phyloP scores from a whole-genome alignment of 2,888 invertebrate genomes.

The Entomobrya multifasciata region DNA sequence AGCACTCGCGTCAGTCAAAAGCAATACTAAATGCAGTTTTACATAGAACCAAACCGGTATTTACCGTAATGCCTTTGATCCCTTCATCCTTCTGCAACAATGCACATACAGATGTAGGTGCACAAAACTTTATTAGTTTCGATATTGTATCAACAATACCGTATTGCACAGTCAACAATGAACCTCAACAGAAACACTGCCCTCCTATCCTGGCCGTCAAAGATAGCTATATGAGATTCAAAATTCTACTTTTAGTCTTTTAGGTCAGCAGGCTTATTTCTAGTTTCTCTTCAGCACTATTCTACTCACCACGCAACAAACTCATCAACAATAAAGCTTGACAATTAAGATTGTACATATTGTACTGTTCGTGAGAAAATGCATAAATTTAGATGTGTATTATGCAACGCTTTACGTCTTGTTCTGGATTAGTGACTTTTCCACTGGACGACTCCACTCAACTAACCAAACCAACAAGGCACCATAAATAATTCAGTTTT shows the following conservation, averaged over 20 bases:
- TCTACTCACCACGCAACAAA: no score
- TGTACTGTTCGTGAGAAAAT: background rate
- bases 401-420: background rate
- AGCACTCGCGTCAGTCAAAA: background rate
- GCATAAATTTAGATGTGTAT: background rate
- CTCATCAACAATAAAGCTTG: no score
- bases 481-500: background rate
- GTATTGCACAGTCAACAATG: background rate
- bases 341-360: background rate
- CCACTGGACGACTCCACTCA: constrained; percentile 1
- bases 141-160: background rate
- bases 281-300: no score
- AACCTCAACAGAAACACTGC: background rate
- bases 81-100: background rate
- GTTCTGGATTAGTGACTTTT: background rate
- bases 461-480: background rate
- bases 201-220: background rate
- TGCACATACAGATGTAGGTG: background rate
- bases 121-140: background rate
- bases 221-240: background rate
- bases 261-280: background rate
- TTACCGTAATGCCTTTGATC: constrained; percentile 25
- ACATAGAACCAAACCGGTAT: constrained; percentile 46
- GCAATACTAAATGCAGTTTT: background rate
- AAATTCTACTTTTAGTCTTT: background rate